Evolutionary conservation across 2,797 vertebrate genomes (phyloP).

Genomic region (Falco columbarius): DNA sequence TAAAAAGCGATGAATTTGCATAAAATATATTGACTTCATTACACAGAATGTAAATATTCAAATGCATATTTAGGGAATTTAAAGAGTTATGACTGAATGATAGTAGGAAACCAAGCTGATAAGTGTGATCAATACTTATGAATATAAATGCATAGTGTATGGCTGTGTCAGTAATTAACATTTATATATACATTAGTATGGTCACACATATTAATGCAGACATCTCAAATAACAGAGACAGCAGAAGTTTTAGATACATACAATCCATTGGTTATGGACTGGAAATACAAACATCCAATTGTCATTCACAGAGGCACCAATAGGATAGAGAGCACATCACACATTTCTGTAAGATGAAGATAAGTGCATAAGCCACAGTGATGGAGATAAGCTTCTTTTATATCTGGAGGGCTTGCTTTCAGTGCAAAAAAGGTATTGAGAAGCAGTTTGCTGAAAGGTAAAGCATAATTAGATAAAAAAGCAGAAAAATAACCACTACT

Average conservation of each 20-base stretch:
- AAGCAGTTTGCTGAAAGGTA: conserved; percentile 41
- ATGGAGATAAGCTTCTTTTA: conserved; percentile 58
- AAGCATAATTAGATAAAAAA: conserved; percentile 40
- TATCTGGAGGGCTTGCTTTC: conserved; percentile 54
- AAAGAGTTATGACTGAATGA: neutral
- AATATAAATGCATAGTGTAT: neutral
- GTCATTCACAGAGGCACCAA: conserved; percentile 7
- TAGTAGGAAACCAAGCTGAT: neutral
- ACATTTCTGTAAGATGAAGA: conserved; percentile 50
- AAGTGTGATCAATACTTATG: neutral
- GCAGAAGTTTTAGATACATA: neutral
- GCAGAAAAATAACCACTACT: conserved; percentile 18
- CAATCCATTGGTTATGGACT: neutral
- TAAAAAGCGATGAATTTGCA: neutral
- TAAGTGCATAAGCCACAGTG: conserved; percentile 51
- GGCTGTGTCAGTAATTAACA: neutral
- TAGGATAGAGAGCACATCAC: neutral
- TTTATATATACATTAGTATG: neutral
- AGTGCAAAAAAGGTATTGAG: conserved; percentile 6
- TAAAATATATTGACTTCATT: neutral
- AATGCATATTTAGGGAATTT: neutral
- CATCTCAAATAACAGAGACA: neutral
- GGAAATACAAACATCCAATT: conserved; percentile 26
- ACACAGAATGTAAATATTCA: neutral
- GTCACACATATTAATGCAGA: neutral